These are phyloP conservation scores for Megalops atlanticus DNA, from an alignment of 2,113 vertebrate genomes.

Conservation along the genomic window DNA sequence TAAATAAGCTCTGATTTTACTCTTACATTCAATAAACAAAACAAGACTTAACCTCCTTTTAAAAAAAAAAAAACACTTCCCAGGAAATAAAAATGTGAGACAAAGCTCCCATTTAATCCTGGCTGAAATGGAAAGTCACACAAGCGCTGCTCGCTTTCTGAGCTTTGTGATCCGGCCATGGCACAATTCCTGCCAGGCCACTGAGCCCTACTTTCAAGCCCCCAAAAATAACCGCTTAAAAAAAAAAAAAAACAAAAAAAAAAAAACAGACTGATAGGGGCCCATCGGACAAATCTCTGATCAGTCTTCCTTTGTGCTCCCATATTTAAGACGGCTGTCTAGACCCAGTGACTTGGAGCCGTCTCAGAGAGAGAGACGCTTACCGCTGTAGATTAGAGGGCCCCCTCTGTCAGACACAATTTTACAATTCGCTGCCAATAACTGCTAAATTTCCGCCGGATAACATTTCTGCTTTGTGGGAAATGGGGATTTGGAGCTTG, in stretches of 20 bases:
- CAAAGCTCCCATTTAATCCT: not conserved
- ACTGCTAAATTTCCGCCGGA: not conserved
- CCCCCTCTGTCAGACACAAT: no score
- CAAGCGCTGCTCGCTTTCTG: no score
- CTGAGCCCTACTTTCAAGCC: not conserved
- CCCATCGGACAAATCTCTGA: not conserved
- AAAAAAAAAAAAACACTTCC: not conserved
- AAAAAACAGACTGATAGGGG: not conserved
- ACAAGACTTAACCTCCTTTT: not conserved
- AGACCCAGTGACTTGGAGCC: not conserved
- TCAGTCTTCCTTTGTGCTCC: not conserved
- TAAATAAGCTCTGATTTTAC: not conserved
- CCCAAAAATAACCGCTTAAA: not conserved
- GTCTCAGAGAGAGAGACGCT: not conserved
- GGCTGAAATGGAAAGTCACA: not conserved
- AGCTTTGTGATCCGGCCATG: not conserved
- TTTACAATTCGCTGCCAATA: constrained; percentile 7
- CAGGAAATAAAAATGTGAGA: not conserved
- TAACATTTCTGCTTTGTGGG: not conserved
- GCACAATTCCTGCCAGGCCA: not conserved
- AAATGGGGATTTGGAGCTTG: constrained; percentile 10
- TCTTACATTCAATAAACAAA: not conserved
- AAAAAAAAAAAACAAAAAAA: not conserved
- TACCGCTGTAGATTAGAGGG: not conserved
- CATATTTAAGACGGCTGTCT: not conserved